Evolutionary conservation across 2,797 vertebrate genomes (phyloP).

Genomic region (Epinephelus awoara): DNA sequence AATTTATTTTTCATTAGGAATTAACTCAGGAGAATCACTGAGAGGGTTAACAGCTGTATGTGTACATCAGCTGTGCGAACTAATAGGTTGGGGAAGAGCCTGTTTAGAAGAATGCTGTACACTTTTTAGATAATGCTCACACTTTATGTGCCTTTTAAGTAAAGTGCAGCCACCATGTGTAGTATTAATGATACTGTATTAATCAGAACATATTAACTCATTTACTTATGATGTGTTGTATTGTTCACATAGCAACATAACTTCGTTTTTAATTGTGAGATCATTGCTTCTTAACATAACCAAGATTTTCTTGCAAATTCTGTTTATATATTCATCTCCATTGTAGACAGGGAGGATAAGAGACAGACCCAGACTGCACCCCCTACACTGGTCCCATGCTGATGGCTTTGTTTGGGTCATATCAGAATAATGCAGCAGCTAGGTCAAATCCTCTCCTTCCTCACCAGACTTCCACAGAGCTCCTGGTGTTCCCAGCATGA

Average conservation of each 20-base stretch:
- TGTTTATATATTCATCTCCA: constrained; percentile 13
- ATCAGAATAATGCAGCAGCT: constrained; percentile 76
- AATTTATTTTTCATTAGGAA: constrained; percentile 87
- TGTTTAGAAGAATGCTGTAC: constrained; percentile 20
- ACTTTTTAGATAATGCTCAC: constrained; percentile 41
- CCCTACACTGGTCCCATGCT: constrained; percentile 65
- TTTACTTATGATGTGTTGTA: neutral
- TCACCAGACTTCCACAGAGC: constrained; percentile 69
- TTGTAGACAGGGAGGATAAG: constrained; percentile 25
- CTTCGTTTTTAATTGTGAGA: neutral
- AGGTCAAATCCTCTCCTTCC: constrained; percentile 76
- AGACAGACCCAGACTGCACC: constrained; percentile 40
- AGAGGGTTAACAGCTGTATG: constrained; percentile 78
- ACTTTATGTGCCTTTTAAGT: constrained; percentile 32
- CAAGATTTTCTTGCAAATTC: neutral
- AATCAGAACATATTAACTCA: neutral
- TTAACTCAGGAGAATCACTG: constrained; percentile 77
- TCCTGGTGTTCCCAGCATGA: constrained; percentile 81
- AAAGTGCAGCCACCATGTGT: constrained; percentile 17
- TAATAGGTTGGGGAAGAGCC: constrained; percentile 62
- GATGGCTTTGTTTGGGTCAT: constrained; percentile 80
- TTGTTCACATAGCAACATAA: neutral
- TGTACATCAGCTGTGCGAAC: constrained; percentile 70
- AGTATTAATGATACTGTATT: neutral
- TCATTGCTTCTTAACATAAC: neutral